Evolutionary conservation across 2,113 vertebrate species (phyloP).

Genomic region (Barnardius zonarius): DNA sequence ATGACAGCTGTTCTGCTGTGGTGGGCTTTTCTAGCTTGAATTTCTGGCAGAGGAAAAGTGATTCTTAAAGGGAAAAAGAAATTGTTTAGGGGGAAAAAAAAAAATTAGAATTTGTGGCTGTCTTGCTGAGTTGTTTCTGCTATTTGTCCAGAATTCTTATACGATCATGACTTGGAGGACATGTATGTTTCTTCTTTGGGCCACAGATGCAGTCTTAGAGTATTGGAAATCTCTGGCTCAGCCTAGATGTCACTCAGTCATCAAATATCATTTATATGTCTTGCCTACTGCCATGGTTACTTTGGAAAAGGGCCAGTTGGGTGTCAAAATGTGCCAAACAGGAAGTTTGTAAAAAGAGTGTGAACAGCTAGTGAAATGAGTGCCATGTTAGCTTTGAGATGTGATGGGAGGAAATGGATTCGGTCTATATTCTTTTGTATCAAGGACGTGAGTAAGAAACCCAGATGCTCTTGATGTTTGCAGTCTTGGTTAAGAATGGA

Average conservation of each 20-base stretch:
- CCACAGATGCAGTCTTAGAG: background rate
- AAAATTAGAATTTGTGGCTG: background rate
- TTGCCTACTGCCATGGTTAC: background rate
- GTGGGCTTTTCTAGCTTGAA: background rate
- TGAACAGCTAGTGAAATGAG: background rate
- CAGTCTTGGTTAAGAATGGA: background rate
- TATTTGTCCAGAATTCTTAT: background rate
- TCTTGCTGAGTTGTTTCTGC: background rate
- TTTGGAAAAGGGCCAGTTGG: background rate
- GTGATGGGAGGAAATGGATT: background rate
- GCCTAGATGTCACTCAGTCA: background rate
- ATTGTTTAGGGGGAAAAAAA: background rate
- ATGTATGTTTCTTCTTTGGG: background rate
- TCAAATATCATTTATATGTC: background rate
- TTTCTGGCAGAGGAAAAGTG: background rate
- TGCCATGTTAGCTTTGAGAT: background rate
- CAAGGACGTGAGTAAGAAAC: background rate
- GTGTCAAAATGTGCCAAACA: background rate
- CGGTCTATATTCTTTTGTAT: background rate
- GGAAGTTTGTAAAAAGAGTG: background rate
- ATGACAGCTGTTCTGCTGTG: background rate
- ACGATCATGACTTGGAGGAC: rapidly evolving
- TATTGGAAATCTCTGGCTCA: background rate
- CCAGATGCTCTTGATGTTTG: background rate
- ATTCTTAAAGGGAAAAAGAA: background rate